Conservation (phyloP, 2,797 vertebrate species). For the Pangasius mekongensis region DNA sequence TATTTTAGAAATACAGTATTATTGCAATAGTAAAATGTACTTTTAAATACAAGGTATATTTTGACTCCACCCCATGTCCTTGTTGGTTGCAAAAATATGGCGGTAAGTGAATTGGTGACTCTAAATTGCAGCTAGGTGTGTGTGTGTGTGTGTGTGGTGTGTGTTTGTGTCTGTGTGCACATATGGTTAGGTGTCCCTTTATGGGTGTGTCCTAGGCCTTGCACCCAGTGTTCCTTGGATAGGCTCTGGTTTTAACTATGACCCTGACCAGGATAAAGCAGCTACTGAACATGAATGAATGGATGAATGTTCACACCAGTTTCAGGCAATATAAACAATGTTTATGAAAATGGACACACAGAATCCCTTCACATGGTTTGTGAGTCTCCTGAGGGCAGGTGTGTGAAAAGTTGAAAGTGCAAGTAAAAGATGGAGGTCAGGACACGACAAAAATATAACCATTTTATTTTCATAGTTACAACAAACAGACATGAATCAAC, state of each 20-base stretch:
- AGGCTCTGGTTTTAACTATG: not conserved
- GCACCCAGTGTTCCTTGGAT: not conserved
- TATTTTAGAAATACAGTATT: not conserved
- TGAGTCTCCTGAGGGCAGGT: not conserved
- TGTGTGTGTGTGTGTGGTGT: constrained; percentile 1
- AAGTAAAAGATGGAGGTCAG: not conserved
- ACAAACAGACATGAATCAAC: not conserved
- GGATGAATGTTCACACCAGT: not conserved
- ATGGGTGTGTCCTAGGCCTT: not conserved
- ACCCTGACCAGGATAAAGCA: not conserved
- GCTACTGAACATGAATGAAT: not conserved
- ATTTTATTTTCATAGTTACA: not conserved
- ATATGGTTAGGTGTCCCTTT: not conserved
- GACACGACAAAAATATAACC: not conserved
- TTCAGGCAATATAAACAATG: not conserved
- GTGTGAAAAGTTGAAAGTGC: not conserved
- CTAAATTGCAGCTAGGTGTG: not conserved
- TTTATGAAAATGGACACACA: not conserved
- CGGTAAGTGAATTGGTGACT: not conserved
- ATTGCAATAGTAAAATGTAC: not conserved
- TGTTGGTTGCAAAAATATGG: not conserved
- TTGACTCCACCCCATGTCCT: not conserved
- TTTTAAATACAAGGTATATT: not conserved
- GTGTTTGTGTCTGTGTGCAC: not conserved
- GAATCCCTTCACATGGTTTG: not conserved